Evolutionary conservation across 2,888 invertebrate genomes (phyloP).

Genomic region (Linnaemya tessellans): DNA sequence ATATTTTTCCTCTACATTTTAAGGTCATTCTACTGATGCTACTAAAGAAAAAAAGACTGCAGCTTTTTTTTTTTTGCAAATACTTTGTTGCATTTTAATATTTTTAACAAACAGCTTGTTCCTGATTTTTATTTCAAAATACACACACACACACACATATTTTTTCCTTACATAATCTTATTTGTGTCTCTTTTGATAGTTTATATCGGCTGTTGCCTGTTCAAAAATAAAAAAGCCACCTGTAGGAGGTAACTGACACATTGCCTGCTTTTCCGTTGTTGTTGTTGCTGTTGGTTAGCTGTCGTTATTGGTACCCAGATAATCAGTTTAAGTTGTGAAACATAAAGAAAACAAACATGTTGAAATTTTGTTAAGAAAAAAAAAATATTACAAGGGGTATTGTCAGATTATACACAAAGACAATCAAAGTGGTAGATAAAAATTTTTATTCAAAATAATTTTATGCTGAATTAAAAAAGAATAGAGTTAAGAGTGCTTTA

Average conservation of each 20-base stretch:
- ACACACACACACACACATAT: neutral
- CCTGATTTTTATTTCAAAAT: slow-evolving; percentile 3
- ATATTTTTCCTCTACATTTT: slow-evolving; percentile 5
- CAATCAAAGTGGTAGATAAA: slow-evolving; percentile 39
- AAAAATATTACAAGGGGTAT: slow-evolving; percentile 15
- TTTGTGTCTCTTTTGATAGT: slow-evolving; percentile 45
- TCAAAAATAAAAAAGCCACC: slow-evolving; percentile 43
- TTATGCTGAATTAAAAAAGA: neutral
- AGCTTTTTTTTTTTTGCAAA: neutral
- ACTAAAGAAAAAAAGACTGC: neutral
- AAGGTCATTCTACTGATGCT: slow-evolving; percentile 50
- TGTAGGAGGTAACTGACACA: slow-evolving; percentile 64
- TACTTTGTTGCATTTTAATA: neutral
- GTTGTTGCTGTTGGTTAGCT: neutral
- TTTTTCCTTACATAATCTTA: slow-evolving; percentile 47
- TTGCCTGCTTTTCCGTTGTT: slow-evolving; percentile 1
- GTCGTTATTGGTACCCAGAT: slow-evolving; percentile 39
- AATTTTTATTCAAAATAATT: slow-evolving; percentile 3
- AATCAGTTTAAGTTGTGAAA: slow-evolving; percentile 63
- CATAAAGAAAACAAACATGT: slow-evolving; percentile 54
- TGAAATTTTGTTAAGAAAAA: slow-evolving; percentile 32
- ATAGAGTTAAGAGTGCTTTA: neutral
- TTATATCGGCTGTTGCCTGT: slow-evolving; percentile 24
- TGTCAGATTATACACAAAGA: slow-evolving; percentile 46
- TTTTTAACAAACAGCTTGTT: slow-evolving; percentile 39